Evolutionary conservation across 2,113 vertebrate genomes (phyloP), one percentile per base, ranked within the genome.

Genomic region (Corapipo altera): DNA sequence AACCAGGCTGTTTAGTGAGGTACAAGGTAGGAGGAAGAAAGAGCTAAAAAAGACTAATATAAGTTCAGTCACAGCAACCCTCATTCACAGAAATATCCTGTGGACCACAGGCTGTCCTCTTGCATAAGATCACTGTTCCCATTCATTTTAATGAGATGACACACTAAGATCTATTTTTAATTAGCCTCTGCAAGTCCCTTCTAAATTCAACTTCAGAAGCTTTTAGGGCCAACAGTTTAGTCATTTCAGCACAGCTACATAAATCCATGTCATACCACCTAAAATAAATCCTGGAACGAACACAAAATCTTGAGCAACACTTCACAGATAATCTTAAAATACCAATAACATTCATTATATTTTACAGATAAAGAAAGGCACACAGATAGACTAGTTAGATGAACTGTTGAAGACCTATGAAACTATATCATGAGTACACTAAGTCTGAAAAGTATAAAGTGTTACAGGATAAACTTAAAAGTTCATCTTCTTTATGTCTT

Each of bases 111-210:
- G 33, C 35, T 74, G 79, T 55, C 76, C 79, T 84, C 61, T 93
- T 96, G 86, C 80, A 41, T 87, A 95, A 95, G 69, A 95, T 65
- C 76, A 35, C 52, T 67, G 65, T 26, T 97, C 73, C 43, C 61
- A 67, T 84, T 95, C 86, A 93, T 91, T 93, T 93, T 96, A 96
- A 97, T 95, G 89, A 95, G 91, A 92, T 96, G 76, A 92, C 91
- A 97, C 22, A 26, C 28, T 33, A 59, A 88, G 80, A 84, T 89
- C 88, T 97, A 95, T 95, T 95, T 96, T 96, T 93, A 95, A 93
- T 87, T 92, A 84, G 39, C 20, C 65, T 37, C 55, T 59, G 51
- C 59, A 91, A 93, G 82, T 91, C 61, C 81, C 69, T 92, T 64
- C 72, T 75, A 88, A 95, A 86, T 74, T 62, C 80, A 94, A 72